Evolutionary conservation across 2,113 vertebrate genomes (phyloP), one percentile per base, ranked within the genome.

Genomic region (Oreochromis niloticus): DNA sequence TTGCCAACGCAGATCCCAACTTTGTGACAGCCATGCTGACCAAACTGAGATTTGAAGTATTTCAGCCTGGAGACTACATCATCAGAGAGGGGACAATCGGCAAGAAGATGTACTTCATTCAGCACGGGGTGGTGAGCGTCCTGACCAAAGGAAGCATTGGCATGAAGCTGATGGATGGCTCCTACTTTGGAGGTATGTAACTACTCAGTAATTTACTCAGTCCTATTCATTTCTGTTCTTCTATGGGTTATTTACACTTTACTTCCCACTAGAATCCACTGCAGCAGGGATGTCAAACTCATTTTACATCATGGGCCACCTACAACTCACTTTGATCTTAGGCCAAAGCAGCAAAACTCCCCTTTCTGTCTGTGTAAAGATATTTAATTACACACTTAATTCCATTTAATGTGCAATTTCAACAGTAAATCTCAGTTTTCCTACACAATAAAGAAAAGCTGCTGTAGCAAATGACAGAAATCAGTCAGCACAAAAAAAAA

Each of bases 31-130:
- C 98, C 4, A 98, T 99, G 98, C 95, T 99, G 88, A 99, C 99
- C 92, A 99, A 99, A 88, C 97, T 99, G 87, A 97, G 97, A 83
- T 99, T 99, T 1, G 99, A 99, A 94, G 99, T 99, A 80, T 99
- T 99, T 92, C 99, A 99, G 96, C 99, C 99, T 0, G 96, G 94
- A 0, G 99, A 99, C 87, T 99, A 98, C 93, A 98, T 99, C 85
- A 96, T 99, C 93, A 97, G 98, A 0, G 99, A 99, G 92, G 99
- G 98, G 17, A 99, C 98, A 87, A 97, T 99, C 0, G 99, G 99
- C 91, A 99, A 98, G 96, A 99, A 99, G 97, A 99, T 99, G 99
- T 99, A 98, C 93, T 99, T 99, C 96, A 99, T 99, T 95, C 99
- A 99, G 93, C 99, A 98, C 1, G 98, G 98, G 0, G 97, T 97